Evolutionary conservation across 1,140 invertebrate species (phyloP).

Genomic region (Acromyrmex echinatior): DNA sequence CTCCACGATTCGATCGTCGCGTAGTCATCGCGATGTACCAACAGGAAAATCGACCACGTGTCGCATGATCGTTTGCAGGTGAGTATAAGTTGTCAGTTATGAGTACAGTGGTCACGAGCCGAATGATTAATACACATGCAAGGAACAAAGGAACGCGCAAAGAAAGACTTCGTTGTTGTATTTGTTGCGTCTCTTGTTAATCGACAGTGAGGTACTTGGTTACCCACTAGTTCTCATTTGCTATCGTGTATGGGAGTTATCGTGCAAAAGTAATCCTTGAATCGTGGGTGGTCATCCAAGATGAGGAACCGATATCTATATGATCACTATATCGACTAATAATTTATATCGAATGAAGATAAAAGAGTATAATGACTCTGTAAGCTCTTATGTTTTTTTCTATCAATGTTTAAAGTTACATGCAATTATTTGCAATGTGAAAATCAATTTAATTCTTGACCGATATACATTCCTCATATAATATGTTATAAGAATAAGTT

Average conservation of each 20-base stretch:
- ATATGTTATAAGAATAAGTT: not conserved
- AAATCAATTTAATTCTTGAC: not conserved
- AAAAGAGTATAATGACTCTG: not conserved
- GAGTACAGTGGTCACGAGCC: conserved; percentile 40
- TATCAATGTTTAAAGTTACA: not conserved
- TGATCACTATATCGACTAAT: not conserved
- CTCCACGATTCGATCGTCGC: conserved; percentile 15
- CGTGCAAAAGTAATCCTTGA: conserved; percentile 62
- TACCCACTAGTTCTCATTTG: conserved; percentile 40
- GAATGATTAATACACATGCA: conserved; percentile 67
- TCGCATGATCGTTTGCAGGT: conserved; percentile 34
- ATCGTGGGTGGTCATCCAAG: conserved; percentile 67
- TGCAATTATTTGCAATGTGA: not conserved
- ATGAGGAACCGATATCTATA: conserved; percentile 27
- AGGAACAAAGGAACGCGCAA: conserved; percentile 62
- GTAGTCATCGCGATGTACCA: conserved; percentile 17
- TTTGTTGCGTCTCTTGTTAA: conserved; percentile 46
- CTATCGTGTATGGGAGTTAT: conserved; percentile 60
- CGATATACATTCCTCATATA: not conserved
- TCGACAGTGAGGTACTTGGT: not conserved
- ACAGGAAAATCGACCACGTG: conserved; percentile 29
- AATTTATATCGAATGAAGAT: not conserved
- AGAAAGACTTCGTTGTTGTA: conserved; percentile 62
- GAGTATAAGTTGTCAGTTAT: conserved; percentile 32
- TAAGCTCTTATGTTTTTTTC: not conserved